These are phyloP conservation scores for Melospiza melodia DNA, from an alignment of 2,113 vertebrate genomes.

Conservation along the genomic window DNA sequence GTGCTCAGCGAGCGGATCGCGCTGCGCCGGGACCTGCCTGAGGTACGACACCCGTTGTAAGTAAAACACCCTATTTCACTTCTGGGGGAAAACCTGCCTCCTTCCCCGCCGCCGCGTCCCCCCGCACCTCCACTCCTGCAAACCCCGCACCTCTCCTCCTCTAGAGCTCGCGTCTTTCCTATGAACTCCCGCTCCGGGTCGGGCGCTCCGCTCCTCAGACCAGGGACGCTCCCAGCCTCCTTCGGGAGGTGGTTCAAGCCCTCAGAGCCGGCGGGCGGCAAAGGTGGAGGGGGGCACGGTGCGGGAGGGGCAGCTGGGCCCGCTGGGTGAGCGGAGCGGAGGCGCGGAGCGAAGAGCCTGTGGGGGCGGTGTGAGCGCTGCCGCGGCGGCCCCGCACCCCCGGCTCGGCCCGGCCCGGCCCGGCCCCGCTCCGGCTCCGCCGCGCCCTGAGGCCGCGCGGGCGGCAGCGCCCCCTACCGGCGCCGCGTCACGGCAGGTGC, in stretches of 20 bases:
- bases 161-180: neutral
- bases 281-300: too few relatives aligned
- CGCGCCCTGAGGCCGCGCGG: neutral
- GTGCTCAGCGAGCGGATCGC: conserved; percentile 72
- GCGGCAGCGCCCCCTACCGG: neutral
- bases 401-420: neutral
- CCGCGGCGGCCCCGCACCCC: fast-evolving
- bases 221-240: neutral
- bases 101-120: neutral
- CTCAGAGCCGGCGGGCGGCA: neutral
- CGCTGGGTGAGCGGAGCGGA: too few relatives aligned
- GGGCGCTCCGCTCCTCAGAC: neutral
- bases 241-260: neutral
- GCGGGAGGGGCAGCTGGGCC: neutral
- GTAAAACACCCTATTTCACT: conserved; percentile 56
- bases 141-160: neutral
- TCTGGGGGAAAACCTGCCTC: neutral
- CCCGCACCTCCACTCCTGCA: neutral
- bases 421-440: too few relatives aligned
- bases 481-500: neutral
- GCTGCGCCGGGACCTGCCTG: conserved; percentile 78
- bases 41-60: conserved; percentile 85
- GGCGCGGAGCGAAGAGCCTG: neutral
- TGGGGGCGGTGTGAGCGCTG: fast-evolving
- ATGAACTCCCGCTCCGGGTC: too few relatives aligned